Conservation (phyloP, 2,113 vertebrate genomes). For the Chloroceryle aenea region DNA sequence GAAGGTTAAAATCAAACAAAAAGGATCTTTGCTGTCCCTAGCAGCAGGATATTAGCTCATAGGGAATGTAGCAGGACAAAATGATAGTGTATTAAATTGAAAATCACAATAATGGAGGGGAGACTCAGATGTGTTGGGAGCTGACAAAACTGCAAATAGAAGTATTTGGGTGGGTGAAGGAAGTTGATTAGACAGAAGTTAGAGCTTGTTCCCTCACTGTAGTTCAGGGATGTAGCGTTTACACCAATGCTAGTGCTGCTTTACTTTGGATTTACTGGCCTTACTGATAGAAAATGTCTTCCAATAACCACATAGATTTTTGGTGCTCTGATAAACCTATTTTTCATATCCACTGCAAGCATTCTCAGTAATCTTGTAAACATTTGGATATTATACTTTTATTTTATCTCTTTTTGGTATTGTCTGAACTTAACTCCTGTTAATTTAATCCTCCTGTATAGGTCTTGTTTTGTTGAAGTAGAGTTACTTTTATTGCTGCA, state of each 20-base stretch:
- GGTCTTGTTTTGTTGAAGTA: not conserved
- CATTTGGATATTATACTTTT: not conserved
- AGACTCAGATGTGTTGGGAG: not conserved
- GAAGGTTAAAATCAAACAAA: not conserved
- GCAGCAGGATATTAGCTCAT: not conserved
- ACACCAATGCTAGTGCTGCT: rapidly evolving
- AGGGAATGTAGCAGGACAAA: not conserved
- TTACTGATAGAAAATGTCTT: not conserved
- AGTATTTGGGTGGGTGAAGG: not conserved
- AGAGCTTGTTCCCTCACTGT: rapidly evolving
- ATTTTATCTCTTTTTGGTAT: not conserved
- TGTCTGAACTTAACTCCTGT: not conserved
- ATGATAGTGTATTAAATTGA: not conserved
- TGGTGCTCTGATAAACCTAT: not conserved
- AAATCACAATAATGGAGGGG: not conserved
- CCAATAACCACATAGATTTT: not conserved
- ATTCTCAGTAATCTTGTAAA: not conserved
- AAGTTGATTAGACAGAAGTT: not conserved
- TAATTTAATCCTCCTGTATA: not conserved
- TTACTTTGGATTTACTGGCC: not conserved
- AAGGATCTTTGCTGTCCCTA: not conserved
- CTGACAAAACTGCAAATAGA: not conserved
- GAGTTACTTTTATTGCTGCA: not conserved
- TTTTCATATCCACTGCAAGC: rapidly evolving
- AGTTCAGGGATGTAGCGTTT: not conserved